Base-by-base conservation (phyloP, 2,113 vertebrate species). In the Leucoraja erinaceus region DNA sequence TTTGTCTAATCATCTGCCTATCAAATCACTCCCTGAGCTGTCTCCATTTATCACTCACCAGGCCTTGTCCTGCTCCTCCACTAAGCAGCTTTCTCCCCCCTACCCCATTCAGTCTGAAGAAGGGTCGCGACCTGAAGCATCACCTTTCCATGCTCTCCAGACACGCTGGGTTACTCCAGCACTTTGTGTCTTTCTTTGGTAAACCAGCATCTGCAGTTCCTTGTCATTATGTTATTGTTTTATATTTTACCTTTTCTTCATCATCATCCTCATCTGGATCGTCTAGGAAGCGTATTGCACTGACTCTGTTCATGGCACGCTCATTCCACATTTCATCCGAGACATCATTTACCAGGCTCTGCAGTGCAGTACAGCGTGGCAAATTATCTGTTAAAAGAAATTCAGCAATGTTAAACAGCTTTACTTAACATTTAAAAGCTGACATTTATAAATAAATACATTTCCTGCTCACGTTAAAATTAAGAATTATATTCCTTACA, bases 231-330 rank as follows among this genome's bases (percentile, higher is more conserved):
- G 38, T 47, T 47, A 47, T 47, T 47, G 38, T 47, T 47, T 47
- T 47, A 47, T 47, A 47, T 47, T 47, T 22, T 96, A 99, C 98
- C 98, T 96, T 97, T 93, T 98, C 97, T 63, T 93, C 93, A 0
- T 96, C 97, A 0, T 97, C 97, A 16, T 98, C 98, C 0, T 98
- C 98, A 74, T 97, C 97, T 12, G 98, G 97, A 0, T 98, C 98
- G 84, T 99, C 98, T 93, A 98, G 93, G 95, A 99, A 99, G 88
- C 98, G 98, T 95, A 99, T 99, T 94, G 98, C 97, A 93, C 98
- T 99, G 96, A 97, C 97, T 95, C 99, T 96, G 94, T 99, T 97
- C 76, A 96, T 94, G 3, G 97, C 96, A 63, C 95, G 95, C 94
- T 96, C 96, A 38, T 97, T 97, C 98, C 98, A 99, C 0, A 97